These are phyloP conservation scores for Heloderma charlesbogerti DNA, from an alignment of 2,113 vertebrate genomes.

Conservation along the genomic window DNA sequence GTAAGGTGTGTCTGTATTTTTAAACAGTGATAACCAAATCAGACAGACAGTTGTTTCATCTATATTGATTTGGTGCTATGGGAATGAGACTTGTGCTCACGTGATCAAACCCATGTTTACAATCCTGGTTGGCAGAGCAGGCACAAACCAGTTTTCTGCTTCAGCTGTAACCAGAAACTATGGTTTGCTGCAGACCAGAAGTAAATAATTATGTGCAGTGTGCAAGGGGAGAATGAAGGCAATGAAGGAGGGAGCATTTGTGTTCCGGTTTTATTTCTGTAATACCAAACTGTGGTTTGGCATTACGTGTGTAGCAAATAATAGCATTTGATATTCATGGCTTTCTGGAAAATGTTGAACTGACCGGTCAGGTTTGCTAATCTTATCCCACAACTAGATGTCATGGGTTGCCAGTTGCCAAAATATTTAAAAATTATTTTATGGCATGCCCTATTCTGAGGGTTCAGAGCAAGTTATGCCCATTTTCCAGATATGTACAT, in stretches of 20 bases:
- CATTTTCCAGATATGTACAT: neutral
- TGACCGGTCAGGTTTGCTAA: neutral
- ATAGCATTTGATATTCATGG: neutral
- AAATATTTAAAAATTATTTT: neutral
- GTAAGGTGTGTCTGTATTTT: constrained; percentile 70
- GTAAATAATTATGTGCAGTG: neutral
- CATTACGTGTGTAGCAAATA: neutral
- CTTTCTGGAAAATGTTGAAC: neutral
- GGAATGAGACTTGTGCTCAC: neutral
- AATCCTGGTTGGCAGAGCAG: neutral
- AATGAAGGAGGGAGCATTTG: neutral
- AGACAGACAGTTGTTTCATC: neutral
- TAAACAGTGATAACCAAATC: neutral
- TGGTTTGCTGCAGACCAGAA: neutral
- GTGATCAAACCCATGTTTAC: neutral
- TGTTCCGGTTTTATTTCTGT: neutral
- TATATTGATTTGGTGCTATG: neutral
- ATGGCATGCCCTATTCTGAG: neutral
- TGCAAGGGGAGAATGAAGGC: neutral
- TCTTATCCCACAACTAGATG: neutral
- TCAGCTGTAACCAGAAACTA: neutral
- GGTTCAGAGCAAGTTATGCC: neutral
- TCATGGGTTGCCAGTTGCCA: constrained; percentile 15
- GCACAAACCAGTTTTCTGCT: neutral
- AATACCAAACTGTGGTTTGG: neutral